phyloP scores from a whole-genome alignment of 2,797 vertebrate genomes.

The Harpagifer antarcticus region DNA sequence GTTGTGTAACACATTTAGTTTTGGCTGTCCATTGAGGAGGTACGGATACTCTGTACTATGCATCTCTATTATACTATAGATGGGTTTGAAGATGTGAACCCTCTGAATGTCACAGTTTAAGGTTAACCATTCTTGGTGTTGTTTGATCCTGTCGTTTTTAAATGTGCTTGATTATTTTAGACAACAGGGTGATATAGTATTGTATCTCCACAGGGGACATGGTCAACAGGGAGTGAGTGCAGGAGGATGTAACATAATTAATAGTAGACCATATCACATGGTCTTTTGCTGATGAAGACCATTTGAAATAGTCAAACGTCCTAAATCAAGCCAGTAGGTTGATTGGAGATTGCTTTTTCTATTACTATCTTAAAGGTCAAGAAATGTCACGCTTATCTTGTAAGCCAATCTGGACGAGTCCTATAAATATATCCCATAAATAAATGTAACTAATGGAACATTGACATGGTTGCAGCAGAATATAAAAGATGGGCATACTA shows the following conservation, averaged over 20 bases:
- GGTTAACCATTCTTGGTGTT: background rate
- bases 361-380: background rate
- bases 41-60: background rate
- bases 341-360: background rate
- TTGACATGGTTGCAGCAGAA: background rate
- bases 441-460: background rate
- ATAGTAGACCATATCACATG: background rate
- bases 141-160: background rate
- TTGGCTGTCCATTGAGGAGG: slow-evolving; percentile 44
- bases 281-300: background rate
- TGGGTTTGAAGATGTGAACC: background rate
- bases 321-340: background rate
- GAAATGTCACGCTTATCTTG: background rate
- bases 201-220: background rate
- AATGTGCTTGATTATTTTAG: background rate
- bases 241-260: background rate
- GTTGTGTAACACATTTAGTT: slow-evolving; percentile 63
- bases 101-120: background rate
- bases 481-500: background rate
- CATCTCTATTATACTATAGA: background rate
- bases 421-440: no score
- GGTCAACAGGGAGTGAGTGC: background rate
- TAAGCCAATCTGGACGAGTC: no score
- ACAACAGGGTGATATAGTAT: background rate
- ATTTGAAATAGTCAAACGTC: background rate